Evolutionary conservation across 2,797 vertebrate genomes (phyloP).

Genomic region (Phalanger gymnotis): DNA sequence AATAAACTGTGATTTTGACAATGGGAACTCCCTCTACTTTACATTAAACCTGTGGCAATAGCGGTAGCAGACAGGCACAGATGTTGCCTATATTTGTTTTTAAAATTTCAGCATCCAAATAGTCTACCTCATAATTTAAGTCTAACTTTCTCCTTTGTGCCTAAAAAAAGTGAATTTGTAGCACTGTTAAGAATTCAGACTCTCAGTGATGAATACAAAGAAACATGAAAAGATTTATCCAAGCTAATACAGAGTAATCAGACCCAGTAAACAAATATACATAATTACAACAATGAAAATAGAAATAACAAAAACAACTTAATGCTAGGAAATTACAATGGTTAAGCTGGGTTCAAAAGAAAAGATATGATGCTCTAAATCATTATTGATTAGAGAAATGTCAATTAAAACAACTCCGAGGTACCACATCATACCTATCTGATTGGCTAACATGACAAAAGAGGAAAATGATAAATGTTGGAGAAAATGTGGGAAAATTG

Average conservation of each 20-base stretch:
- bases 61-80: not conserved
- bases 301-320: not conserved
- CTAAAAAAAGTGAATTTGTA: not conserved
- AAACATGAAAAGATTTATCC: not conserved
- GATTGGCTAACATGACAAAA: no score
- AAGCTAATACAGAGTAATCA: not conserved
- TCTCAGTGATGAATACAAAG: not conserved
- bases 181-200: not conserved
- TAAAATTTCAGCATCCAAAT: not conserved
- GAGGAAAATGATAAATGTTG: no score
- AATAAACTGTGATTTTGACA: not conserved
- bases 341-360: not conserved
- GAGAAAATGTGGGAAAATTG: no score
- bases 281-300: not conserved
- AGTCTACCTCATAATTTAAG: not conserved
- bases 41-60: not conserved
- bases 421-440: no score
- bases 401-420: no score
- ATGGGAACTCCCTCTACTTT: not conserved
- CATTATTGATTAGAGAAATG: no score
- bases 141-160: not conserved
- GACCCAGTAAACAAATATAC: not conserved
- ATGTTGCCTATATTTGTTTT: not conserved
- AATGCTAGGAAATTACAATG: not conserved
- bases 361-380: not conserved